These are phyloP conservation scores for Imbricaverruca yamaguchii DNA, from an alignment of 2,888 invertebrate species.

Conservation along the genomic window DNA sequence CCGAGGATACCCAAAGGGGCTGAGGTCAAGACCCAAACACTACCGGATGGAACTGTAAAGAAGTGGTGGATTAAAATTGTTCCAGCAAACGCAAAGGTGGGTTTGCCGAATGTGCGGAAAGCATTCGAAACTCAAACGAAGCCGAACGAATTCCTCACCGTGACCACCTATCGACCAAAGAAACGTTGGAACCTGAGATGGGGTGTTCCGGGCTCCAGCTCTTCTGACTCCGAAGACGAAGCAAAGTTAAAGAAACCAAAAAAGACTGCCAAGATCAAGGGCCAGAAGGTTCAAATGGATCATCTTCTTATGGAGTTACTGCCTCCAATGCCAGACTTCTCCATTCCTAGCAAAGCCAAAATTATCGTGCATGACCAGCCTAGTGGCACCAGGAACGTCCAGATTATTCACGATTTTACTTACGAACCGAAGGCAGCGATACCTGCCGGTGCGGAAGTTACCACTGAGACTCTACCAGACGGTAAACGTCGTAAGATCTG, in stretches of 20 bases:
- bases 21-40: neutral
- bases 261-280: neutral
- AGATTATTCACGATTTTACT: neutral
- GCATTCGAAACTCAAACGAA: neutral
- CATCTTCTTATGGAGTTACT: neutral
- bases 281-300: neutral
- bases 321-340: neutral
- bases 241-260: neutral
- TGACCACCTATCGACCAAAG: neutral
- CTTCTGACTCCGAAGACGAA: neutral
- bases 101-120: neutral
- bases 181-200: neutral
- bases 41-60: neutral
- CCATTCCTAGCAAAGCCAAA: neutral
- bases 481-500: neutral
- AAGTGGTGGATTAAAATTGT: neutral
- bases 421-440: conserved; percentile 9
- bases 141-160: neutral
- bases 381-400: neutral
- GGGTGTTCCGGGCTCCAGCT: neutral
- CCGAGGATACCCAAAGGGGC: neutral
- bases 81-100: neutral
- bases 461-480: neutral
- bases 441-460: neutral
- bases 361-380: neutral